phyloP scores from a whole-genome alignment of 2,113 vertebrate genomes.

The Leptodactylus fuscus region DNA sequence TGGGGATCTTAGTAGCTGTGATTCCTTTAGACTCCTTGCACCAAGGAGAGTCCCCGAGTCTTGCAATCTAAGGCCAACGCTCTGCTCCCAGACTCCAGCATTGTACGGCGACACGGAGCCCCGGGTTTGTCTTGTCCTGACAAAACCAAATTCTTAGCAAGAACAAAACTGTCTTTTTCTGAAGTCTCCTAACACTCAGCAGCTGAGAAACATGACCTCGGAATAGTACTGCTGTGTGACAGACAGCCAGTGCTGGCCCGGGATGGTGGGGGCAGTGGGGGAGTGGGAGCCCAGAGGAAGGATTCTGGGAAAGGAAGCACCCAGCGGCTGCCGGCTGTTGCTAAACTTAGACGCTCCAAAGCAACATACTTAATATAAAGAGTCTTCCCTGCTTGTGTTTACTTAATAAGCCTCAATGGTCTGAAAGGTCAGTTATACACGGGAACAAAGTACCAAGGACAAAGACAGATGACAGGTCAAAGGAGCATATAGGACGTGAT shows the following conservation, averaged over 20 bases:
- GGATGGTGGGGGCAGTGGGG: constrained; percentile 71
- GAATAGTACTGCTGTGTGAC: constrained; percentile 79
- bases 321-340: constrained; percentile 70
- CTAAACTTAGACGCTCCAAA: constrained; percentile 85
- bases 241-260: constrained; percentile 82
- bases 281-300: constrained; percentile 63
- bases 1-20: constrained; percentile 45
- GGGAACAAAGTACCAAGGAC: neutral
- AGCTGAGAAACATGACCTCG: constrained; percentile 86
- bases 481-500: neutral
- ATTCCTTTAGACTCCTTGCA: constrained; percentile 23
- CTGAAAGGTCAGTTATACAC: constrained; percentile 22
- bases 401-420: constrained; percentile 66
- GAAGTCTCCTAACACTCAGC: constrained; percentile 41
- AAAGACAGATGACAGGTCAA: neutral
- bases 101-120: constrained; percentile 19
- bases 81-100: constrained; percentile 32
- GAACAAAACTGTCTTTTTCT: constrained; percentile 52
- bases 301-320: constrained; percentile 82
- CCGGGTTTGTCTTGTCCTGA: constrained; percentile 15
- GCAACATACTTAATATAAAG: constrained; percentile 79
- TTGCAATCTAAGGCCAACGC: constrained; percentile 6
- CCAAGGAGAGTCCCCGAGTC: neutral
- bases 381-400: constrained; percentile 74
- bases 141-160: constrained; percentile 54